Conservation (phyloP, 1,140 invertebrate genomes). For the Eulimnadia texana region DNA sequence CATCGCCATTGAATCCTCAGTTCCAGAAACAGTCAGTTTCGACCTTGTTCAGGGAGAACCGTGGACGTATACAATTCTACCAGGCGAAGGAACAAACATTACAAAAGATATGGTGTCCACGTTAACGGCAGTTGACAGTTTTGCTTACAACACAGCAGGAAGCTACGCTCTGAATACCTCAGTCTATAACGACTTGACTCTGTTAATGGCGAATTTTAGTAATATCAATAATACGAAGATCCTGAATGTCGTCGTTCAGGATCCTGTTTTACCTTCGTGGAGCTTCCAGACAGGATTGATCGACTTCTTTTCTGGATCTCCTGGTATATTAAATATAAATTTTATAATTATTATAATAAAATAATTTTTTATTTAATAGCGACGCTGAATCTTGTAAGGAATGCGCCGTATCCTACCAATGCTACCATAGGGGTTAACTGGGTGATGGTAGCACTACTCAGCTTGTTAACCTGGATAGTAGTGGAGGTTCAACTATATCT, state of each 20-base stretch:
- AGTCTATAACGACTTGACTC: background rate
- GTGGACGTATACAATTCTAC: background rate
- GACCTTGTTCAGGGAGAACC: background rate
- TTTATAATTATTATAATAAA: background rate
- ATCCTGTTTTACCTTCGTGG: background rate
- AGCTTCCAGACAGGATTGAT: background rate
- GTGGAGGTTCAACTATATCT: background rate
- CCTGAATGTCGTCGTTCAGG: conserved; percentile 6
- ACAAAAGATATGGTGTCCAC: background rate
- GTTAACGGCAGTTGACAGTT: background rate
- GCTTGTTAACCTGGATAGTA: conserved; percentile 10
- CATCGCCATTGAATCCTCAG: background rate
- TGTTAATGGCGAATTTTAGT: background rate
- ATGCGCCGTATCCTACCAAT: conserved; percentile 18
- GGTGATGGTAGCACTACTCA: conserved; percentile 18
- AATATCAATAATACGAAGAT: background rate
- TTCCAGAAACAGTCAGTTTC: background rate
- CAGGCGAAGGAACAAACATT: background rate
- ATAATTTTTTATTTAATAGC: background rate
- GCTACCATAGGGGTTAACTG: conserved; percentile 23
- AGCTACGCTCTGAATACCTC: background rate
- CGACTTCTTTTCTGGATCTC: background rate
- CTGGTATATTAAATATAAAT: no score
- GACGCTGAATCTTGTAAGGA: background rate
- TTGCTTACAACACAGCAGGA: background rate